Base-by-base conservation (phyloP, 2,888 invertebrate genomes). In the Dasysyrphus albostriatus region DNA sequence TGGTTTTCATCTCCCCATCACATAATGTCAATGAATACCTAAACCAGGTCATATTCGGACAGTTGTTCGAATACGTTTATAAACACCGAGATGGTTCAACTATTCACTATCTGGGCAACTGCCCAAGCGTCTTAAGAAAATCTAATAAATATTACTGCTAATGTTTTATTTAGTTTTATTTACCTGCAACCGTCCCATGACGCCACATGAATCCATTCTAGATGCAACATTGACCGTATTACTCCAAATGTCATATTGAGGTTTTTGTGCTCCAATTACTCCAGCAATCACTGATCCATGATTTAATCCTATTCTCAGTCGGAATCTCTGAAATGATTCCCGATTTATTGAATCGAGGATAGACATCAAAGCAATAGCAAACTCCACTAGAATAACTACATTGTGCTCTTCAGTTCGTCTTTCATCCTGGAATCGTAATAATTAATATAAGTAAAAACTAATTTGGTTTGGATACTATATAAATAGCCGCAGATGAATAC, bases 191-290 rank as follows among this genome's bases (percentile, higher is more conserved):
- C 95, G 94, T 24, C 97, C 97, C 95, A 98, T 96, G 87, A 96
- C 94, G 0, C 99, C 98, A 85, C 98, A 98, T 88, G 98, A 98
- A 93, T 99, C 99, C 99, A 99, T 99, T 65, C 99, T 93, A 6
- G 98, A 98, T 1, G 99, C 98, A 12, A 99, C 98, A 92, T 99
- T 99, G 16, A 99, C 99, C 0, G 99, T 98, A 93, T 99, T 98
- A 14, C 99, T 98, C 99, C 99, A 99, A 89, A 99, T 99, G 91
- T 99, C 99, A 93, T 98, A 99, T 93, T 99, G 98, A 0, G 99
- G 99, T 91, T 99, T 99, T 92, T 98, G 98, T 0, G 98, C 98
- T 0, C 98, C 98, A 32, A 99, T 98, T 19, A 99, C 98, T 0
- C 98, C 99, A 0, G 98, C 98, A 91, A 98, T 98, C 32, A 98